Evolutionary conservation across 2,113 vertebrate species (phyloP), one percentile per base, ranked within the genome.

Genomic region (Coregonus clupeaformis): DNA sequence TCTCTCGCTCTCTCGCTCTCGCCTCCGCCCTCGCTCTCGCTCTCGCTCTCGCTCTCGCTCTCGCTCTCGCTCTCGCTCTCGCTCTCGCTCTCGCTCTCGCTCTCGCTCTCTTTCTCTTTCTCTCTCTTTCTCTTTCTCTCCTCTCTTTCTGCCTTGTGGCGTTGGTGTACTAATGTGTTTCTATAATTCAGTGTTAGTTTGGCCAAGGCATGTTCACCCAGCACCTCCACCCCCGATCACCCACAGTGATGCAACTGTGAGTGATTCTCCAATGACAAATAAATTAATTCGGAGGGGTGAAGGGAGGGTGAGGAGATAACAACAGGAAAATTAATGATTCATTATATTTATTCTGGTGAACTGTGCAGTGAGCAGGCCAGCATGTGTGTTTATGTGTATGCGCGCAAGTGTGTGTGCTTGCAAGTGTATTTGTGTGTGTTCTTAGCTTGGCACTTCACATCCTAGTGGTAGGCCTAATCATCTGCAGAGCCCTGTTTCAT

Each of bases 141-240:
- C 18, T 45, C n/a, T 47, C 49, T 25, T 13, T 52, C 67, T 59
- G 29, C 12, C 30, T 59, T 6, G 16, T 24, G 64, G 60, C 47
- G 68, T 9, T 3, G 16, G 16, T 29, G 12, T 29, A 42, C 29
- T 79, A 79, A 79, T 79, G 71, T 76, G 29, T 29, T 29, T 32
- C 20, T 73, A 63, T 80, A 72, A 77, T 72, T 75, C 77, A 69
- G 74, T 55, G 45, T 80, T 71, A 32, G 42, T 70, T 76, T 32
- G 0, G 49, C 65, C 49, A 74, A 25, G 52, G 68, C 69, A 49
- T 76, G 74, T 69, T 60, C 57, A 60, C 36, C n/a, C 24, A 11
- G 55, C 24, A 18, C 11, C 62, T 55, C 55, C 11, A 59, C 22
- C 68, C 5, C 25, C 65, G 3, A 63, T 36, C 24, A 9, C 70